Conservation (phyloP, 2,113 vertebrate genomes). For the Lamprotornis superbus region DNA sequence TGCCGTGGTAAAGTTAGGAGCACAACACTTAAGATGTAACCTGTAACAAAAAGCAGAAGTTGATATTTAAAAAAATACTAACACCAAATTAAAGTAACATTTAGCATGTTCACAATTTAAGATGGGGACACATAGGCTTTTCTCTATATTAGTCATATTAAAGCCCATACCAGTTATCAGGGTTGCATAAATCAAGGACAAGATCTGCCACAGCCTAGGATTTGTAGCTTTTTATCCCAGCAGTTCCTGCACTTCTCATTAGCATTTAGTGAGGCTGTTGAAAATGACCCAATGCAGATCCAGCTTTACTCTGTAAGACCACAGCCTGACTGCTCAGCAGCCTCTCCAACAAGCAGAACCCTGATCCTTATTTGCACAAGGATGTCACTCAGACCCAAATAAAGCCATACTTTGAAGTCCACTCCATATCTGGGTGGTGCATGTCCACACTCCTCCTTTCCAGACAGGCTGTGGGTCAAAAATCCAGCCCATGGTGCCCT, state of each 20-base stretch:
- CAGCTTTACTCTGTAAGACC: neutral
- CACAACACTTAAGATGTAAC: constrained; percentile 96
- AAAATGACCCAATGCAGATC: neutral
- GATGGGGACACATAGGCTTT: neutral
- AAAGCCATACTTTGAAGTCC: neutral
- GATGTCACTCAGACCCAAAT: neutral
- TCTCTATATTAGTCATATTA: neutral
- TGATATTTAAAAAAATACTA: neutral
- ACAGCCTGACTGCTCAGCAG: neutral
- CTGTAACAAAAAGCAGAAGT: constrained; percentile 72
- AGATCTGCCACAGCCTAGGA: neutral
- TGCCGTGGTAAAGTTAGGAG: constrained; percentile 94
- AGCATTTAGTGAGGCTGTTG: neutral
- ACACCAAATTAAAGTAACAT: neutral
- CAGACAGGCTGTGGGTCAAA: neutral
- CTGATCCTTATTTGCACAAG: neutral
- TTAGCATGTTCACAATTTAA: neutral
- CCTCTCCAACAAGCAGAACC: neutral
- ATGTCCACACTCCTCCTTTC: neutral
- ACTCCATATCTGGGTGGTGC: neutral
- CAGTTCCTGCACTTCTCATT: neutral
- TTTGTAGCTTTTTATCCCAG: neutral
- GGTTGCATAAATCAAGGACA: neutral
- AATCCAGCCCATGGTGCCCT: neutral
- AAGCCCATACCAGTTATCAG: neutral